Percentiles rank a stretch among this genome's conserved stretches.
Evolutionary conservation across 1,140 invertebrate species (phyloP).

Genomic region (Camponotus pennsylvanicus): DNA sequence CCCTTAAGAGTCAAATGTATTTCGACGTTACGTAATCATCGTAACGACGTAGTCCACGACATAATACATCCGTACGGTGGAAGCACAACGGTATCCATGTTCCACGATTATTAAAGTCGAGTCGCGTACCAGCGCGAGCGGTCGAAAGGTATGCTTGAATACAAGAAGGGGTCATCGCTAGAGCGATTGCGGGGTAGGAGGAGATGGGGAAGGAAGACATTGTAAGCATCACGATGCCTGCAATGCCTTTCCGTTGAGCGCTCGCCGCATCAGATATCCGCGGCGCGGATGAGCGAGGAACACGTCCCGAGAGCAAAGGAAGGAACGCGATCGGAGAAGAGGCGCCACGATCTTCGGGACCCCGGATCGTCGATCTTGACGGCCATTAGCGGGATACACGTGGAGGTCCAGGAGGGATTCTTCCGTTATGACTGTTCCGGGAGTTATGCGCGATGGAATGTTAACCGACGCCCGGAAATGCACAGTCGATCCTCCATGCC

Average conservation of each 20-base stretch:
- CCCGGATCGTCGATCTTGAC: slow-evolving; percentile 73
- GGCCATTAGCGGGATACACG: slow-evolving; percentile 73
- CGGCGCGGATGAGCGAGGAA: slow-evolving; percentile 12
- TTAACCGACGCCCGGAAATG: slow-evolving; percentile 68
- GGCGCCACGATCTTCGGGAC: slow-evolving; percentile 67
- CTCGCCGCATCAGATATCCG: slow-evolving; percentile 69
- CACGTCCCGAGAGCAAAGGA: not conserved
- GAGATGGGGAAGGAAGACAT: slow-evolving; percentile 59
- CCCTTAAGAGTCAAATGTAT: not conserved
- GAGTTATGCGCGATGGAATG: slow-evolving; percentile 65
- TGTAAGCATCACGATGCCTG: slow-evolving; percentile 70
- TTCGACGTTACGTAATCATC: not conserved
- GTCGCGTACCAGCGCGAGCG: not conserved
- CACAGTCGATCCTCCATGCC: slow-evolving; percentile 65
- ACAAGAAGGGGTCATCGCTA: slow-evolving; percentile 58
- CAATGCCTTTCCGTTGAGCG: slow-evolving; percentile 71
- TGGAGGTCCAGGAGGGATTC: slow-evolving; percentile 59
- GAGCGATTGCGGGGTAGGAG: slow-evolving; percentile 41
- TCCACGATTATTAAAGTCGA: slow-evolving; percentile 37
- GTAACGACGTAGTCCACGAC: not conserved
- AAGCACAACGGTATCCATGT: slow-evolving; percentile 4
- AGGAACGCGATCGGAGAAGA: slow-evolving; percentile 33
- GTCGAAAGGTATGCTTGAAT: slow-evolving; percentile 27
- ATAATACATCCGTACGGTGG: not conserved
- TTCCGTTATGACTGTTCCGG: slow-evolving; percentile 53